Base-by-base conservation (phyloP, 2,888 invertebrate genomes). In the Chydorus sphaericus region DNA sequence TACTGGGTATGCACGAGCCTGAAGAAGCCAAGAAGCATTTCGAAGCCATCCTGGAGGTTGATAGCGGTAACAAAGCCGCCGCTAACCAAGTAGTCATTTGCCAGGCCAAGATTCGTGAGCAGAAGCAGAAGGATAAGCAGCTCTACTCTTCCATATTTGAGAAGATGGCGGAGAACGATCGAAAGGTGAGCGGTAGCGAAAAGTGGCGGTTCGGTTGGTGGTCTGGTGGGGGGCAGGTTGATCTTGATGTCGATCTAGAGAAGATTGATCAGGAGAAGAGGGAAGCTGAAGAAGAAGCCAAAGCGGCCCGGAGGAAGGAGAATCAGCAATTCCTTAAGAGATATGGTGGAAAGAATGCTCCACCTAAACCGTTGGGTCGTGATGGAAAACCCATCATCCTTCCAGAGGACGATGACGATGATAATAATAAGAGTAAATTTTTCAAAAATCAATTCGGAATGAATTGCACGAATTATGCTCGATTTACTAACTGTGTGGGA, bases 131-230 rank as follows among this genome's bases (percentile, higher is more conserved):
- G 59, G 92, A 94, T 70, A 91, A 86, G 73, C 79, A 83, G 67
- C 75, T 90, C 33, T 97, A 91, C 70, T 85, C 85, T 14, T 91
- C 90, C 70, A 93, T 97, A 90, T 97, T 97, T 71, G 83, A 89
- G 63, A 92, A 90, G 30, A 57, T 57, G 57, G 57, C 57, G 29
- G 49, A 23, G 36, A 57, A 28, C 18, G 36, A 39, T 26, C 31
- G 26, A 36, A 31, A 54, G 57, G 54, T 53, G 36, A 52, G 53
- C 33, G n/a, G 28, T 23, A 23, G 36, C n/a, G 39, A 33, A 28
- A 29, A 44, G 39, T 57, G 57, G 57, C 39, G 38, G 26, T 57
- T 33, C 23, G 57, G 57, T 20, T 57, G 57, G 57, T 57, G 57
- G 57, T 54, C 54, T 38, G 57, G 55, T 11, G 16, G 14, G 48